These are phyloP conservation scores for Pangasius larnaudii DNA, from an alignment of 2,797 vertebrate species.

Conservation along the genomic window DNA sequence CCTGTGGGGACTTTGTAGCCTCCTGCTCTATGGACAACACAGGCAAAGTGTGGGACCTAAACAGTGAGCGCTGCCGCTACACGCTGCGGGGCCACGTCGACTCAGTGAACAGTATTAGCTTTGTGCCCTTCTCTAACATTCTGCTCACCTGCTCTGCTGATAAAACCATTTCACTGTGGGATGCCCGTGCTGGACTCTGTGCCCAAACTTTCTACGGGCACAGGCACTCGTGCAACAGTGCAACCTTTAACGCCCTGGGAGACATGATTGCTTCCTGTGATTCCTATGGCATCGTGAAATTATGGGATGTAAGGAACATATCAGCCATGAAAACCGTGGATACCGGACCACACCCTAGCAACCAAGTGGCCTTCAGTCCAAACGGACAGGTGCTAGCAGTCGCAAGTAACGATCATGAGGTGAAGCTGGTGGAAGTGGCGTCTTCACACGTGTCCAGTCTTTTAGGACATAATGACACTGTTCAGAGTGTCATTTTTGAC, in stretches of 20 bases:
- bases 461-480: slow-evolving; percentile 69
- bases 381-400: slow-evolving; percentile 78
- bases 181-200: slow-evolving; percentile 69
- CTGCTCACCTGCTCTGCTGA: slow-evolving; percentile 71
- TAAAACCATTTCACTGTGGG: slow-evolving; percentile 71
- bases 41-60: slow-evolving; percentile 83
- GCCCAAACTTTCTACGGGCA: slow-evolving; percentile 80
- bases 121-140: slow-evolving; percentile 75
- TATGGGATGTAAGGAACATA: slow-evolving; percentile 81
- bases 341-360: slow-evolving; percentile 75
- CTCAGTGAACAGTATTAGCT: slow-evolving; percentile 83
- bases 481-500: slow-evolving; percentile 74
- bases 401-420: slow-evolving; percentile 73
- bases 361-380: slow-evolving; percentile 79
- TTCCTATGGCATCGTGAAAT: slow-evolving; percentile 72
- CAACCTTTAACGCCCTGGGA: slow-evolving; percentile 70
- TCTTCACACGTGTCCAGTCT: slow-evolving; percentile 68
- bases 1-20: slow-evolving; percentile 79
- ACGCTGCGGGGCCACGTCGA: slow-evolving; percentile 78
- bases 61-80: slow-evolving; percentile 76
- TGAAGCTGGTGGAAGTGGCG: slow-evolving; percentile 75
- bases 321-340: slow-evolving; percentile 67
- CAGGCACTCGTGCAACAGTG: slow-evolving; percentile 78
- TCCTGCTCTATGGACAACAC: slow-evolving; percentile 84
- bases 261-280: slow-evolving; percentile 81